These are phyloP conservation scores for Melolontha melolontha DNA, from an alignment of 2,888 invertebrate genomes.

Conservation along the genomic window DNA sequence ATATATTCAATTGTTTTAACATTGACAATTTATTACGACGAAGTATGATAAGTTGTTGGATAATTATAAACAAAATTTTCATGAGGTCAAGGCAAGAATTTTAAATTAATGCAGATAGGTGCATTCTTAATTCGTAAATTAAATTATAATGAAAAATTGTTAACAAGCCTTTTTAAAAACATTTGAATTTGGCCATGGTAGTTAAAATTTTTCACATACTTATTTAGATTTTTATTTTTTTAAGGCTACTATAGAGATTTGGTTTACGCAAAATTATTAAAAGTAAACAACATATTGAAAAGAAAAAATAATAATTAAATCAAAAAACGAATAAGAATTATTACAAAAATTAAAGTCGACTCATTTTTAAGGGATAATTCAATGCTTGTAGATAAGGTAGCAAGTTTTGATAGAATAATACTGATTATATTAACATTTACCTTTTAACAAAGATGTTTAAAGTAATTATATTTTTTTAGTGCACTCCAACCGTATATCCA, in stretches of 20 bases:
- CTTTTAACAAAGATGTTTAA: no score
- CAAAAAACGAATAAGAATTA: conserved; percentile 9
- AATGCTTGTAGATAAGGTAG: no score
- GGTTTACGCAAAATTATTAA: neutral
- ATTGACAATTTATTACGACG: neutral
- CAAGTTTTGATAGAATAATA: no score
- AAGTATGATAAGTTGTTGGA: neutral
- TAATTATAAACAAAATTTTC: neutral
- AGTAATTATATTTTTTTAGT: conserved; percentile 67
- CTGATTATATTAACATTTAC: no score
- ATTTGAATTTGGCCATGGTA: no score
- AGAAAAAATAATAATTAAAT: neutral
- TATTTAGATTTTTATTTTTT: neutral
- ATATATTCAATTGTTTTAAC: conserved; percentile 9
- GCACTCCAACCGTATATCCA: conserved; percentile 89
- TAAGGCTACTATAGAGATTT: neutral
- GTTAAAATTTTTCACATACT: no score
- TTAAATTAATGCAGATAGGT: neutral
- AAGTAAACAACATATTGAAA: neutral
- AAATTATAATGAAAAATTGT: neutral
- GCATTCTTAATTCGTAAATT: neutral
- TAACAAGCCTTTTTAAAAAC: neutral
- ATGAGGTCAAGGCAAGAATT: neutral
- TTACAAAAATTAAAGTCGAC: neutral
- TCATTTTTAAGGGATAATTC: neutral